Conservation (phyloP, 2,113 vertebrate genomes). For the Leiothrix lutea region DNA sequence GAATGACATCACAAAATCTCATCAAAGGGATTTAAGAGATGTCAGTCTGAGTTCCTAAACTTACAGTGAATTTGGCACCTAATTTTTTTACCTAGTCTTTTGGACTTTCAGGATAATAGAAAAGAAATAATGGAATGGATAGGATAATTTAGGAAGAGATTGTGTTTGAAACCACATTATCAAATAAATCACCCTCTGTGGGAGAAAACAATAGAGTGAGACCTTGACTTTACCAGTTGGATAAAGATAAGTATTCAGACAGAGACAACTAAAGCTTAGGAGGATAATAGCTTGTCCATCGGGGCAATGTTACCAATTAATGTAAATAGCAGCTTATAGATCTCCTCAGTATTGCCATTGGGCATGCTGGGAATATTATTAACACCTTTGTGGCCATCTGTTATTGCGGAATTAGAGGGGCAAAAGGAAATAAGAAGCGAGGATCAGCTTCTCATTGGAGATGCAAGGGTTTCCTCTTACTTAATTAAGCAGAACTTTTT, state of each 20-base stretch:
- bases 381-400: background rate
- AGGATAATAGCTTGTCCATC: slow-evolving; percentile 65
- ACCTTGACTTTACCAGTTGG: slow-evolving; percentile 25
- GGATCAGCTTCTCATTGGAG: background rate
- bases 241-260: slow-evolving; percentile 67
- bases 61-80: slow-evolving; percentile 61
- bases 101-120: slow-evolving; percentile 50
- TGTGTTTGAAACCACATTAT: slow-evolving; percentile 64
- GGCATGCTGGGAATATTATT: slow-evolving; percentile 14
- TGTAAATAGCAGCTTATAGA: slow-evolving; percentile 50
- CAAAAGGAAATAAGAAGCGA: background rate
- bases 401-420: background rate
- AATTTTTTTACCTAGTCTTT: slow-evolving; percentile 57
- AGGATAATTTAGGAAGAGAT: slow-evolving; percentile 69
- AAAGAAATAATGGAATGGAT: slow-evolving; percentile 62
- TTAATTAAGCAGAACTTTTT: slow-evolving; percentile 10
- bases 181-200: slow-evolving; percentile 62
- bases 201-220: slow-evolving; percentile 49
- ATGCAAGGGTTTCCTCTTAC: background rate
- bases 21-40: slow-evolving; percentile 47
- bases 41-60: slow-evolving; percentile 53
- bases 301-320: slow-evolving; percentile 54
- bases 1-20: slow-evolving; percentile 35
- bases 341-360: slow-evolving; percentile 9
- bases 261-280: slow-evolving; percentile 30